These are phyloP conservation scores for Enoplosus armatus DNA, from an alignment of 2,797 vertebrate genomes.

Conservation along the genomic window DNA sequence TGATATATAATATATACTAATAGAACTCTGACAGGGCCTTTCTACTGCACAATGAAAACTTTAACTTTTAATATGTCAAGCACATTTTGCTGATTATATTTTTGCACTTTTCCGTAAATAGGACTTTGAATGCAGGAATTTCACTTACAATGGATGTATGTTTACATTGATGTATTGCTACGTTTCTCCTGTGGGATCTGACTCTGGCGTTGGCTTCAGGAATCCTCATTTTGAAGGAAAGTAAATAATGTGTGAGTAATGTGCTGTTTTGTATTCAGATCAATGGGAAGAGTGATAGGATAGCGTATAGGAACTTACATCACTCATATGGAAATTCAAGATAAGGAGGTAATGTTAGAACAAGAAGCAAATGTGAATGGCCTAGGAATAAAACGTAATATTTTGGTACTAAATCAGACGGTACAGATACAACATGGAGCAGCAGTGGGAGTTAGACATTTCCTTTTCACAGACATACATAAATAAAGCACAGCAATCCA, in stretches of 20 bases:
- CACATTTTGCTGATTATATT: not conserved
- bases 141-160: too few species aligned
- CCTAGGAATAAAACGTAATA: not conserved
- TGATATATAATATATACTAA: not conserved
- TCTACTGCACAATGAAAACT: not conserved
- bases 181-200: not conserved
- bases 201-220: not conserved
- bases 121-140: not conserved
- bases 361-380: not conserved
- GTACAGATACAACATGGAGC: not conserved
- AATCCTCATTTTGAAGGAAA: not conserved
- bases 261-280: not conserved
- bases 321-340: not conserved
- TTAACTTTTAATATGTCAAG: not conserved
- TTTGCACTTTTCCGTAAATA: not conserved
- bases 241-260: not conserved
- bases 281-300: not conserved
- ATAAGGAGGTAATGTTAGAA: not conserved
- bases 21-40: not conserved
- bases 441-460: not conserved
- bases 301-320: not conserved
- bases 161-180: too few species aligned
- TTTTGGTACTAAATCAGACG: too few species aligned
- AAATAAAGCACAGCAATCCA: constrained; percentile 1
- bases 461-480: not conserved